These are phyloP conservation scores for Euclidia mi DNA, from an alignment of 2,888 invertebrate genomes.

Conservation along the genomic window DNA sequence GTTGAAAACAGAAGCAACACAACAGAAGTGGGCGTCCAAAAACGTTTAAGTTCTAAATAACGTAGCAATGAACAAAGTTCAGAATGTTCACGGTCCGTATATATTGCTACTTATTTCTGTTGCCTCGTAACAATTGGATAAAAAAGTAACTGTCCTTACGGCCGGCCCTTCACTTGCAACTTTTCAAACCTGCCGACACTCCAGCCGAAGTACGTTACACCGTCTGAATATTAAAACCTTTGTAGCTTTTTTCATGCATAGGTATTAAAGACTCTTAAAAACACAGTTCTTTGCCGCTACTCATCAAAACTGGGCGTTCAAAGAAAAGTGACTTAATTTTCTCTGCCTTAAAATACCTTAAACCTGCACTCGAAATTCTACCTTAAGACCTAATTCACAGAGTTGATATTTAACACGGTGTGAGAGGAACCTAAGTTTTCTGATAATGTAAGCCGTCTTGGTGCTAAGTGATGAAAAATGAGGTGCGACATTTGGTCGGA, in stretches of 20 bases:
- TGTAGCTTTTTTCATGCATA: conserved; percentile 74
- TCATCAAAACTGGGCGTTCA: conserved; percentile 75
- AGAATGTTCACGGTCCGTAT: conserved; percentile 32
- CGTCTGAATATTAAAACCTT: conserved; percentile 80
- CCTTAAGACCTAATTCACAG: conserved; percentile 37
- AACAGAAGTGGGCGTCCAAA: too few relatives aligned
- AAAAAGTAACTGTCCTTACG: conserved; percentile 71
- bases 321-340: conserved; percentile 60
- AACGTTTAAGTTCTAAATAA: background rate
- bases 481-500: conserved; percentile 79
- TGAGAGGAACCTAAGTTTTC: conserved; percentile 48
- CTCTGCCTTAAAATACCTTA: conserved; percentile 33
- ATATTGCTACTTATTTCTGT: conserved; percentile 56
- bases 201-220: conserved; percentile 75
- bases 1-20: too few relatives aligned
- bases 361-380: conserved; percentile 26
- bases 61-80: conserved; percentile 23
- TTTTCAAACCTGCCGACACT: conserved; percentile 72
- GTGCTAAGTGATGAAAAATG: conserved; percentile 80
- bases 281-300: conserved; percentile 71
- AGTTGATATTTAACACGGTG: conserved; percentile 48
- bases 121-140: conserved; percentile 75
- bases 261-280: conserved; percentile 76
- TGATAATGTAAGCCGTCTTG: conserved; percentile 56
- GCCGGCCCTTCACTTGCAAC: conserved; percentile 66